A percentile compares a stretch with the other conserved stretches of the same genome.
Conservation (phyloP, 2,888 invertebrate species). For the Brenthis hecate region DNA sequence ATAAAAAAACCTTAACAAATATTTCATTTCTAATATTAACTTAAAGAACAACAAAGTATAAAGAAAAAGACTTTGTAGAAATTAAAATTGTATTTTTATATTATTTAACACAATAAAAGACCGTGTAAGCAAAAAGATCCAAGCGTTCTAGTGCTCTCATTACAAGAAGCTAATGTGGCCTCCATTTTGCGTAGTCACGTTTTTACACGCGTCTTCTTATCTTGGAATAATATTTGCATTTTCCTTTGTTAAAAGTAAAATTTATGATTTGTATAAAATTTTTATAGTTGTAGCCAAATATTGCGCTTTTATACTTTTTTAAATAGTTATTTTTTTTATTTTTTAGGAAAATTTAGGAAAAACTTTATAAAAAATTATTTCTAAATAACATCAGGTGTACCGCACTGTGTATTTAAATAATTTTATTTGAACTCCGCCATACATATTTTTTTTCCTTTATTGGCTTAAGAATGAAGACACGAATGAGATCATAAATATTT, state of each 20-base stretch:
- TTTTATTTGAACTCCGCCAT: no score
- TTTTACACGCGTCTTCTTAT: slow-evolving; percentile 30
- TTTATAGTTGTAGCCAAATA: neutral
- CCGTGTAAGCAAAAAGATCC: slow-evolving; percentile 9
- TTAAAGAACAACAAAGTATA: neutral
- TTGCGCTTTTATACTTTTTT: neutral
- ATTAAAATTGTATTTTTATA: slow-evolving; percentile 6
- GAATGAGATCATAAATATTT: no score
- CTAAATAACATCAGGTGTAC: no score
- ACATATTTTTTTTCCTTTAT: no score
- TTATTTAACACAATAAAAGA: slow-evolving; percentile 13
- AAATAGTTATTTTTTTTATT: neutral
- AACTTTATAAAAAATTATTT: no score
- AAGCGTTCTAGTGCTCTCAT: slow-evolving; percentile 36
- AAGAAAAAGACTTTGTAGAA: neutral
- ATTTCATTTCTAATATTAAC: no score
- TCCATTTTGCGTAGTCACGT: slow-evolving; percentile 48
- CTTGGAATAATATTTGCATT: slow-evolving; percentile 20
- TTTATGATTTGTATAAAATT: slow-evolving; percentile 2
- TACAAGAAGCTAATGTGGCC: slow-evolving; percentile 46
- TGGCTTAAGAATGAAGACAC: no score
- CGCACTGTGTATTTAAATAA: no score
- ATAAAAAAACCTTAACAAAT: no score
- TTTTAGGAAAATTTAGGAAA: no score
- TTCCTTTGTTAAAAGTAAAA: slow-evolving; percentile 20